Evolutionary conservation across 2,113 vertebrate species (phyloP).

Genomic region (Sitta europaea): DNA sequence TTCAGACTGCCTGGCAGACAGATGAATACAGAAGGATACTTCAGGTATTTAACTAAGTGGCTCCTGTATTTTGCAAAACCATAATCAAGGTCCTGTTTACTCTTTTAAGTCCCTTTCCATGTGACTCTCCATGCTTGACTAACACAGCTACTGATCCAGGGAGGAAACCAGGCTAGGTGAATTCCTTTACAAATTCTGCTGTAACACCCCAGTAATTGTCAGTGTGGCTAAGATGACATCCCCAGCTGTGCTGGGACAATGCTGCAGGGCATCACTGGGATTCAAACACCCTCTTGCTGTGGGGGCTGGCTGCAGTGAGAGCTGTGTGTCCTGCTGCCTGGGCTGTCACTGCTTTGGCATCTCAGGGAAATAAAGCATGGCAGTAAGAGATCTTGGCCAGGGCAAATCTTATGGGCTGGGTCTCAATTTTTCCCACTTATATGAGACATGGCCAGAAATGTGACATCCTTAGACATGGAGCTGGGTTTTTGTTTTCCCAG

Average conservation of each 20-base stretch:
- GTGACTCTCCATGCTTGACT: slow-evolving; percentile 37
- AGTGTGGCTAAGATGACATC: neutral
- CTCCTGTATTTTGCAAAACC: neutral
- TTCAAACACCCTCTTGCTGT: neutral
- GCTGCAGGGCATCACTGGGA: neutral
- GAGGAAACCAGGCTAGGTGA: neutral
- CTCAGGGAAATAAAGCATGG: neutral
- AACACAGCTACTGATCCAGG: neutral
- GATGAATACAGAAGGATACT: slow-evolving; percentile 72
- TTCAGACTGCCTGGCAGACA: slow-evolving; percentile 83
- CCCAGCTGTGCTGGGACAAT: neutral
- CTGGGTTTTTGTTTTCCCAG: neutral
- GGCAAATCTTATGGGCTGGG: neutral
- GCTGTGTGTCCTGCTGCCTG: neutral
- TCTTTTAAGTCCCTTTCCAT: neutral
- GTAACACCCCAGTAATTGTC: neutral
- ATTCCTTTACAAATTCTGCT: neutral
- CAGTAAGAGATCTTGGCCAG: neutral
- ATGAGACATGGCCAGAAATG: neutral
- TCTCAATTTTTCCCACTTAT: neutral
- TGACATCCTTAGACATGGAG: neutral
- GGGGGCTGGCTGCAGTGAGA: neutral
- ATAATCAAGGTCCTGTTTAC: neutral
- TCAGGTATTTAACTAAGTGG: slow-evolving; percentile 76
- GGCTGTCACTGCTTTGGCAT: neutral